phyloP scores from a whole-genome alignment of 2,113 vertebrate genomes.

The Psilopsiagon aurifrons region DNA sequence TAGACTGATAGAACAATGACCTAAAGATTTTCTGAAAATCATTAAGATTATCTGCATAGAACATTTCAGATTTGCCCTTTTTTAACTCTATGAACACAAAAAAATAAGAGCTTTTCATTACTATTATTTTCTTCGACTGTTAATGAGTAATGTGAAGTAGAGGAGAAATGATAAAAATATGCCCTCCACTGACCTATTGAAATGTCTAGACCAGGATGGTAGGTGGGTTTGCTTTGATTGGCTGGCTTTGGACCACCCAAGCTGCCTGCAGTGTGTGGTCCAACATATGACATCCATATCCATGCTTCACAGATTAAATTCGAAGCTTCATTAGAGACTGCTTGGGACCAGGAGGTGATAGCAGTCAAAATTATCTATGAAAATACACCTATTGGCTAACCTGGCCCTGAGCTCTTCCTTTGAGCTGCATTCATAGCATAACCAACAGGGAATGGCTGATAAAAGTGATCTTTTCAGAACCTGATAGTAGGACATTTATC shows the following conservation, averaged over 20 bases:
- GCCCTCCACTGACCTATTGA: not conserved
- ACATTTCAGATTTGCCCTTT: not conserved
- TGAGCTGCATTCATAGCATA: not conserved
- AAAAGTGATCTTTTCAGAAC: not conserved
- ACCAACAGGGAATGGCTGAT: not conserved
- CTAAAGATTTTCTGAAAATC: not conserved
- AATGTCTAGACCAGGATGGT: not conserved
- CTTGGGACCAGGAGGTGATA: not conserved
- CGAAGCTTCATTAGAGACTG: not conserved
- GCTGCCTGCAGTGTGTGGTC: not conserved
- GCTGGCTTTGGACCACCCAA: not conserved
- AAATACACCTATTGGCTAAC: not conserved
- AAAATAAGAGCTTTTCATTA: not conserved
- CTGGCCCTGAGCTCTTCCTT: not conserved
- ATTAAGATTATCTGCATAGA: not conserved
- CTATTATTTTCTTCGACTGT: not conserved
- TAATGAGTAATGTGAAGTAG: not conserved
- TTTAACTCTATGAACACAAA: not conserved
- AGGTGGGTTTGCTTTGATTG: not conserved
- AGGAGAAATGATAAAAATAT: not conserved
- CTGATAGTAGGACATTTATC: not conserved
- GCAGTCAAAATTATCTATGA: not conserved
- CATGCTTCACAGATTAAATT: not conserved
- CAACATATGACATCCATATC: not conserved
- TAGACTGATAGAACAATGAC: not conserved